A percentile compares a stretch with the other conserved stretches of the same genome.
Evolutionary conservation across 2,113 vertebrate species (phyloP).

Genomic region (Megalops atlanticus): DNA sequence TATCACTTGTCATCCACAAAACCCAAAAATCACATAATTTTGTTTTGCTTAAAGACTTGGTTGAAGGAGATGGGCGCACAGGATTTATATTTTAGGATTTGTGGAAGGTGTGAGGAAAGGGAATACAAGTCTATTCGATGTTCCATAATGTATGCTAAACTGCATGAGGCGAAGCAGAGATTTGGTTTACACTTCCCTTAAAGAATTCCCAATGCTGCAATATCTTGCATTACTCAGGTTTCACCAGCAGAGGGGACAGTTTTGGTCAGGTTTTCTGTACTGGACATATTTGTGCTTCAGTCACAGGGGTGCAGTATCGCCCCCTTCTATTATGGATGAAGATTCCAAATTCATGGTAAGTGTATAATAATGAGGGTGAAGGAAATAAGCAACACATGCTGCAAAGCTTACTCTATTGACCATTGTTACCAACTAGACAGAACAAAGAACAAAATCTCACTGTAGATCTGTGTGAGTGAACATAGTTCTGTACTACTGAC

Average conservation of each 20-base stretch:
- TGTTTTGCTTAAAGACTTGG: neutral
- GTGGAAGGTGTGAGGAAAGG: neutral
- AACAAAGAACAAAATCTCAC: neutral
- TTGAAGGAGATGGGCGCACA: neutral
- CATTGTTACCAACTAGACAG: neutral
- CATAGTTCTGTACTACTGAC: neutral
- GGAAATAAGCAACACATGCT: neutral
- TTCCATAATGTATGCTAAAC: neutral
- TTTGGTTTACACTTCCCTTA: too few relatives aligned
- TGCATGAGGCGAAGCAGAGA: neutral
- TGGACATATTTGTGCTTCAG: neutral
- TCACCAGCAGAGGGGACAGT: neutral
- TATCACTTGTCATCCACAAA: slow-evolving; percentile 6
- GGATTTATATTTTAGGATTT: neutral
- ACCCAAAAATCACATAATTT: neutral
- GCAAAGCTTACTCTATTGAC: neutral
- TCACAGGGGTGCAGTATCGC: neutral
- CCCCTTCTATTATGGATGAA: neutral
- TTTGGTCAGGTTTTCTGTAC: neutral
- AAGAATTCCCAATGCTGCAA: neutral
- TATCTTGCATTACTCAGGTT: neutral
- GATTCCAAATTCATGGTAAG: neutral
- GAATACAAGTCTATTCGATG: neutral
- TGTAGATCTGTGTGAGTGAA: neutral
- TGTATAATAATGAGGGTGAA: neutral